Conservation (phyloP, 2,113 vertebrate species). For the Dunckerocampus dactyliophorus region DNA sequence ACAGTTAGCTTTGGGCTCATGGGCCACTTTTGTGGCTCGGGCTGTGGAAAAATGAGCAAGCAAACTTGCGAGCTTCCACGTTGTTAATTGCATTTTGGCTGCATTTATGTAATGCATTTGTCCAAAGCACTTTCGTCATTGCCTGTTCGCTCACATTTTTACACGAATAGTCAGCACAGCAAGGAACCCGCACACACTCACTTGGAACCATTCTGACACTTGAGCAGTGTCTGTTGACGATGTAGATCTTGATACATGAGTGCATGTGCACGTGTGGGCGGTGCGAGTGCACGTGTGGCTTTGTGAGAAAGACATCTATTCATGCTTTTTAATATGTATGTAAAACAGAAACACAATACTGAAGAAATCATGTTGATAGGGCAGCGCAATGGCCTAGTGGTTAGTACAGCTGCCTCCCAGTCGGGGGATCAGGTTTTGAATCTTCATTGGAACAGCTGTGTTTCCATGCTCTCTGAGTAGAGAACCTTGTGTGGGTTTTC, state of each 20-base stretch:
- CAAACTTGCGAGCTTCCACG: too few relatives aligned
- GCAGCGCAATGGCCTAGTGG: too few relatives aligned
- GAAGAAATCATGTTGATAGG: not conserved
- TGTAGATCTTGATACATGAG: not conserved
- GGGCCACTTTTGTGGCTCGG: too few relatives aligned
- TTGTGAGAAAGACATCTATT: conserved; percentile 15
- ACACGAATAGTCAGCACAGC: not conserved
- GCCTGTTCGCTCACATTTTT: not conserved
- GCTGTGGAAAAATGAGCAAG: too few relatives aligned
- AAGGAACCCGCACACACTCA: not conserved
- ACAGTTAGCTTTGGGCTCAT: too few relatives aligned
- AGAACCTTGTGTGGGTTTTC: too few relatives aligned
- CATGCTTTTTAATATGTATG: not conserved
- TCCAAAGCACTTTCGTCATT: not conserved
- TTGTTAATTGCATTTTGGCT: too few relatives aligned
- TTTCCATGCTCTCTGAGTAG: too few relatives aligned
- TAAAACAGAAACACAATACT: not conserved
- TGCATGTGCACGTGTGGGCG: conserved; percentile 24
- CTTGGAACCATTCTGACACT: not conserved
- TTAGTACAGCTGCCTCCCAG: too few relatives aligned
- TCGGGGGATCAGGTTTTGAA: too few relatives aligned
- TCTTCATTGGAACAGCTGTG: too few relatives aligned
- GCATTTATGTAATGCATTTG: not conserved
- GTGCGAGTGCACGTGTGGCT: conserved; percentile 15
- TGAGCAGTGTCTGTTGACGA: not conserved